phyloP scores from a whole-genome alignment of 2,113 vertebrate species.

The Ia io region DNA sequence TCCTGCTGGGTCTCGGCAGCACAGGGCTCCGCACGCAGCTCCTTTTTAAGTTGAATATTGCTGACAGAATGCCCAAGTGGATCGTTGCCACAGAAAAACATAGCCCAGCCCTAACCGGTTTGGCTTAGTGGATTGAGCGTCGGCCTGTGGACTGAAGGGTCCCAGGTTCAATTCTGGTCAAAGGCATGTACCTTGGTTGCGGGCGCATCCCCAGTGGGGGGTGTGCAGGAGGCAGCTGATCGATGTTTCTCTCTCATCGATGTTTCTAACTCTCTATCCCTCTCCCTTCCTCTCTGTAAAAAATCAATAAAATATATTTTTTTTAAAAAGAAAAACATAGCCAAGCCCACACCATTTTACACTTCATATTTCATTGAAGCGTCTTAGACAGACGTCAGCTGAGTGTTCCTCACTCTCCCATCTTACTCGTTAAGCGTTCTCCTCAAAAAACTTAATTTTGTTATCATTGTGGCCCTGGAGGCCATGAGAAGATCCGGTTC shows the following conservation, averaged over 20 bases:
- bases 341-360: neutral
- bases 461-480: neutral
- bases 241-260: too few species aligned
- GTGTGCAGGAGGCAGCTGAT: too few species aligned
- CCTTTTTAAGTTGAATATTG: conserved; percentile 64
- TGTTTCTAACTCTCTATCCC: too few species aligned
- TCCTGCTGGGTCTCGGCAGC: neutral
- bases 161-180: too few species aligned
- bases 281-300: too few species aligned
- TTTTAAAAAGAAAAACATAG: neutral
- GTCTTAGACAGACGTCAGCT: neutral
- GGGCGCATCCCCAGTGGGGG: too few species aligned
- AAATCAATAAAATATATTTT: too few species aligned
- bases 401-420: neutral
- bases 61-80: conserved; percentile 32
- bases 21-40: conserved; percentile 18
- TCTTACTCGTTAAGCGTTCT: neutral
- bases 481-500: neutral
- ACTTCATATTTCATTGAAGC: conserved; percentile 37
- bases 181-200: too few species aligned
- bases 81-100: neutral
- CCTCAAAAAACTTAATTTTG: neutral
- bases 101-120: neutral
- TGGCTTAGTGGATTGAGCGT: too few species aligned
- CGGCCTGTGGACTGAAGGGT: too few species aligned